Base-by-base conservation (phyloP, 2,797 vertebrate genomes). In the Labroides dimidiatus region DNA sequence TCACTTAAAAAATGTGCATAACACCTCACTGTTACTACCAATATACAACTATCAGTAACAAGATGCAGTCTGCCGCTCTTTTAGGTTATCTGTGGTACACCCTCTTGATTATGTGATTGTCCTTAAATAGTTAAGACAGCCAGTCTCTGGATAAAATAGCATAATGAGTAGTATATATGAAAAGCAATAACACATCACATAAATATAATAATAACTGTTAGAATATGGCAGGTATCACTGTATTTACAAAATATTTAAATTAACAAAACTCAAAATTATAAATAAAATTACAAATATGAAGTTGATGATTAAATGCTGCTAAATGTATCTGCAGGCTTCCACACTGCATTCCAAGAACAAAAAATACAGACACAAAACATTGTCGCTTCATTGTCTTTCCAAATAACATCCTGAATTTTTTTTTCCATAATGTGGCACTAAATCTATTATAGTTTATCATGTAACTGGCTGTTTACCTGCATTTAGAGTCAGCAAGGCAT, bases 401-500 rank as follows among this genome's bases (percentile, higher is more conserved):
- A 17, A 64, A 33, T 45, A 51, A 23, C 37, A 45, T 21, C 10
- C 10, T 33, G 44, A 54, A 39, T 50, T 23, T 13, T 50, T 23
- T 13, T 50, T 19, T n/a, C n/a, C 19, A 24, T 51, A 9, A 51
- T 14, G 21, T 66, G 11, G n/a, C 48, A 43, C 14, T 48, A 36
- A 61, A 15, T 44, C 17, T 57, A 39, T 69, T 47, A 50, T 20
- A 69, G 39, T 39, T 41, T 12, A 45, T 27, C 43, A n/a, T 39
- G 55, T 58, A 41, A 16, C 17, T 57, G 57, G 33, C 19, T 60
- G 37, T 57, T 70, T 20, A 54, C 33, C 56, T 66, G 59, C 52
- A 75, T 61, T 75, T 30, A 21, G 9, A 59, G 47, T 68, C 43
- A 73, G 53, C 56, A 64, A 67, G 52, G 52, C 52, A 76, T 36